Conservation (phyloP, 2,888 invertebrate species). For the Microctonus brassicae region DNA sequence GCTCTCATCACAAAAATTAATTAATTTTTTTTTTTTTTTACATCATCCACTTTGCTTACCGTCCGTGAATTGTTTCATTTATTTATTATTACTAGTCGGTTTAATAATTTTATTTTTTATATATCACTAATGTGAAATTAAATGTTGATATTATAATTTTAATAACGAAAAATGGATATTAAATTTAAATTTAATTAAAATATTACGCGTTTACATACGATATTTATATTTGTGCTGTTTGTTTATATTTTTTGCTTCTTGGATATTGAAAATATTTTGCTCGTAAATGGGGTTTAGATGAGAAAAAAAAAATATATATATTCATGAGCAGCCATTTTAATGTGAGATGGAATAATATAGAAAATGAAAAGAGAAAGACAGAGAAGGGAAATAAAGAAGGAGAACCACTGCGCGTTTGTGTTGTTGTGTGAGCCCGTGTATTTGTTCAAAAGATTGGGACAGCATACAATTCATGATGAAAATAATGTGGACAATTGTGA, state of each 20-base stretch:
- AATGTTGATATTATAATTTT: too few relatives aligned
- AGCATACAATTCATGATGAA: not conserved
- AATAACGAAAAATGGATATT: too few relatives aligned
- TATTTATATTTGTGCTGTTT: too few relatives aligned
- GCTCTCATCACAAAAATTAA: conserved; percentile 1
- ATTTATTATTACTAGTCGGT: too few relatives aligned
- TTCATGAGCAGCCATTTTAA: not conserved
- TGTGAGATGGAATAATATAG: not conserved
- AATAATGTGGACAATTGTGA: not conserved
- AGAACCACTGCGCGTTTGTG: not conserved
- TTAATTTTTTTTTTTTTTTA: not conserved
- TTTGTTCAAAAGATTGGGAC: not conserved
- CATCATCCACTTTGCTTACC: not conserved
- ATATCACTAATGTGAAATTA: too few relatives aligned
- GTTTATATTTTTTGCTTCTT: not conserved
- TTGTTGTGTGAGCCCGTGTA: not conserved
- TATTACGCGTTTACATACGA: too few relatives aligned
- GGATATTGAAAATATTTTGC: too few relatives aligned
- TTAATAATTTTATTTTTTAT: too few relatives aligned
- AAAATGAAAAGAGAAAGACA: not conserved
- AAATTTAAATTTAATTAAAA: too few relatives aligned
- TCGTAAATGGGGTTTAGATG: not conserved
- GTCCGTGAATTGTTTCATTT: not conserved
- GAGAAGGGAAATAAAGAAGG: not conserved
- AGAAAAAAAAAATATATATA: not conserved